These are phyloP conservation scores for Pocota personata DNA, from an alignment of 2,888 invertebrate species.

Conservation along the genomic window DNA sequence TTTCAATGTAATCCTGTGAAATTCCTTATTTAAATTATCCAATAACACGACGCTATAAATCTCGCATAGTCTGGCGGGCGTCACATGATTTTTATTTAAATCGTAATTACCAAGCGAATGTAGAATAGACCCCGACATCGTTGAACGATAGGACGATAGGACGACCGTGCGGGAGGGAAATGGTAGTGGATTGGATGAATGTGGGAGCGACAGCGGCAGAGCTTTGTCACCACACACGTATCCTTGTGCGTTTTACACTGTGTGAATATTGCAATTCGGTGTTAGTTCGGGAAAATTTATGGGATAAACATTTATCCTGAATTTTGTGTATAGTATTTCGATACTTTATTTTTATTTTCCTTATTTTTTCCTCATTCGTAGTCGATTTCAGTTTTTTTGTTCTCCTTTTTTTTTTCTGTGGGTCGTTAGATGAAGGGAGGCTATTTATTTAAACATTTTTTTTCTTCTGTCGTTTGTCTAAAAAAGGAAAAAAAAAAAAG, in stretches of 20 bases:
- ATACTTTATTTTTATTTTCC: constrained; percentile 34
- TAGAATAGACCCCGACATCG: constrained; percentile 49
- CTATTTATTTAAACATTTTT: constrained; percentile 64
- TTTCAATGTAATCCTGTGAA: constrained; percentile 71
- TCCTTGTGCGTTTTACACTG: constrained; percentile 55
- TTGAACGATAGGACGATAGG: background rate
- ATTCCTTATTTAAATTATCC: constrained; percentile 74
- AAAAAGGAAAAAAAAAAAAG: background rate
- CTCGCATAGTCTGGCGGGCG: constrained; percentile 72
- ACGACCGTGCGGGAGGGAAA: background rate
- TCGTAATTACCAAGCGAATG: constrained; percentile 71
- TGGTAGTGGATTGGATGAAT: constrained; percentile 27
- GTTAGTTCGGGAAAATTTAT: constrained; percentile 70
- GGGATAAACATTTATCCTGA: constrained; percentile 71
- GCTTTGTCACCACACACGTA: constrained; percentile 68
- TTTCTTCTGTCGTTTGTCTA: constrained; percentile 24
- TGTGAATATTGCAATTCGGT: constrained; percentile 64
- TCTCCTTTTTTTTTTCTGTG: background rate
- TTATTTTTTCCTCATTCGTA: constrained; percentile 19
- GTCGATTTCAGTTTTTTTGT: constrained; percentile 43
- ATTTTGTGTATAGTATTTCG: constrained; percentile 61
- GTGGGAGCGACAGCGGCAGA: constrained; percentile 48
- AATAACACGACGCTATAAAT: constrained; percentile 73
- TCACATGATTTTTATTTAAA: constrained; percentile 74
- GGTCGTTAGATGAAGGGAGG: constrained; percentile 59